These are phyloP conservation scores for Mesocricetus auratus DNA, from an alignment of 2,113 vertebrate species.

Conservation along the genomic window DNA sequence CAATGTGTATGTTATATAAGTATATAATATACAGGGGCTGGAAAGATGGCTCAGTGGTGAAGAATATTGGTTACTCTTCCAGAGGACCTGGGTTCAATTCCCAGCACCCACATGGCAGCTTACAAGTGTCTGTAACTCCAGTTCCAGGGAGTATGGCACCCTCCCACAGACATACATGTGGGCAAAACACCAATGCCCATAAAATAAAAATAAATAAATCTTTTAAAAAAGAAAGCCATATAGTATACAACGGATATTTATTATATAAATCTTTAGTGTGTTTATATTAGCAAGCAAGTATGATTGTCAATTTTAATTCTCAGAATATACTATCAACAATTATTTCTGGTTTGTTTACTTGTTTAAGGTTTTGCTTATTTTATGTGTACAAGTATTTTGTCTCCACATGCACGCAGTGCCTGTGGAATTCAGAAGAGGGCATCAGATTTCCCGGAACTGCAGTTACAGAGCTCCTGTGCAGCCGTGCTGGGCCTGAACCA, in stretches of 20 bases:
- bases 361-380: not conserved
- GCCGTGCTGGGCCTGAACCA: not conserved
- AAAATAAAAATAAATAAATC: not conserved
- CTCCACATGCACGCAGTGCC: not conserved
- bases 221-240: not conserved
- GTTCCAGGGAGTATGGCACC: not conserved
- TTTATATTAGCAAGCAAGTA: not conserved
- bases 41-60: not conserved
- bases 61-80: not conserved
- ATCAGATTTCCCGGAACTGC: not conserved
- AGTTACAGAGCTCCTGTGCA: not conserved
- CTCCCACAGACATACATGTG: not conserved
- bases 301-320: not conserved
- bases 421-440: not conserved
- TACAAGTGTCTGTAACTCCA: not conserved
- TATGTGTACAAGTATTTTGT: not conserved
- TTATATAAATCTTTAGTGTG: not conserved
- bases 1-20: not conserved
- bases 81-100: not conserved
- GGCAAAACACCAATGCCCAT: not conserved
- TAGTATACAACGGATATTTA: not conserved
- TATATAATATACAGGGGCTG: not conserved
- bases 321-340: not conserved
- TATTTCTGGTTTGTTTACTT: conserved; percentile 46
- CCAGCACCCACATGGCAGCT: not conserved